Base-by-base conservation (phyloP, 2,113 vertebrate genomes). In the Cryptotis parvus region DNA sequence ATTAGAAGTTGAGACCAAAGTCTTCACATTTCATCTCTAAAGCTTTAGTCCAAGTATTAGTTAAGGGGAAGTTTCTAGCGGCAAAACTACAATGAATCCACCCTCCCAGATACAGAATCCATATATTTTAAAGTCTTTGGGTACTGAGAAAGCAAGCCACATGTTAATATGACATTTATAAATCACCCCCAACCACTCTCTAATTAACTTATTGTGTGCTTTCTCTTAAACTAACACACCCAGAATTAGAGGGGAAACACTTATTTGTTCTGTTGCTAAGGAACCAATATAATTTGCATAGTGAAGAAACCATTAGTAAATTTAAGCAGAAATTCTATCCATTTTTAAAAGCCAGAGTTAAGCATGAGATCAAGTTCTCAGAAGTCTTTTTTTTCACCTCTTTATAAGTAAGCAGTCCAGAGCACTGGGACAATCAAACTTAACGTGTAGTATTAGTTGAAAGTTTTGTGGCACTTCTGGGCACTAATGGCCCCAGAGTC, bases 121-220 rank as follows among this genome's bases (percentile, higher is more conserved):
- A 84, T 93, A 95, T 95, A 76, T 95, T 88, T 97, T 76, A 95
- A 92, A 96, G 93, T 96, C 94, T 97, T 95, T 80, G 74, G 94
- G 90, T 92, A 87, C 94, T 92, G 96, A 93, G 95, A 96, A 97
- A 97, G 92, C 95, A 97, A 97, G 92, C 92, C 93, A 95, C 96
- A 97, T 97, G 97, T 97, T 98, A 98, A 98, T 97, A 97, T 97
- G 97, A 98, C 98, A 98, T 98, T 98, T 98, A 98, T 94, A 97
- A 97, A 98, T 97, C 97, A 97, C 96, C 96, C 97, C 97, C 97
- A 98, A 96, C 97, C 96, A 1, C 97, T 97, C 96, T 97, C 97
- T 98, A 98, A 98, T 98, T 98, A 98, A 97, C 96, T 97, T 98
- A 97, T 95, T 96, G 97, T 97, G 97, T 96, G 96, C 95, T 95